Evolutionary conservation across 2,888 invertebrate species (phyloP).

Genomic region (Nesidiocoris tenuis): DNA sequence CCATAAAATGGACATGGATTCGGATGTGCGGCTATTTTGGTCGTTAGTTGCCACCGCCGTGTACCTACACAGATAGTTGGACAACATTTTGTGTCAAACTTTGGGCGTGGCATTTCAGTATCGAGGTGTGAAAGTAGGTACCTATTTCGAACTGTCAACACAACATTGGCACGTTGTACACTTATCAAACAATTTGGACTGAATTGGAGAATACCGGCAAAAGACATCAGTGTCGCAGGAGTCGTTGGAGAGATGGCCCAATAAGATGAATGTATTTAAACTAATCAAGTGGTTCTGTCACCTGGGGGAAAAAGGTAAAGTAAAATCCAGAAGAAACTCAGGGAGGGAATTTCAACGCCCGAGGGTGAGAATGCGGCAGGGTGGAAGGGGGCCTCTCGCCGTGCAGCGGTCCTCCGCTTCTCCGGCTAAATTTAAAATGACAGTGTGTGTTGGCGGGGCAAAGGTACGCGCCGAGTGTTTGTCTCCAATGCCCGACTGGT

Average conservation of each 20-base stretch:
- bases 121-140: no score
- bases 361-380: constrained; percentile 5
- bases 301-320: neutral
- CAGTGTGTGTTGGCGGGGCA: constrained; percentile 40
- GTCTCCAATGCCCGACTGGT: neutral
- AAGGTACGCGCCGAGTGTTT: constrained; percentile 34
- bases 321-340: neutral
- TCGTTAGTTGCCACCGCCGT: no score
- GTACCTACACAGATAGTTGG: no score
- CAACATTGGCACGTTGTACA: no score
- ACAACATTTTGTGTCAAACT: no score
- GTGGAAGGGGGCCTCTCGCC: neutral
- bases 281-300: neutral
- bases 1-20: no score
- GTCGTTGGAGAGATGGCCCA: neutral
- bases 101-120: no score
- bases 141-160: no score
- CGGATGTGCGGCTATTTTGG: no score
- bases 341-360: constrained; percentile 11
- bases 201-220: no score
- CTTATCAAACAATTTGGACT: no score
- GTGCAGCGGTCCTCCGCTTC: constrained; percentile 2
- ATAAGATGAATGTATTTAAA: neutral
- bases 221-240: no score
- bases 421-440: constrained; percentile 39